Evolutionary conservation across 2,797 vertebrate genomes (phyloP).

Genomic region (Acridotheres tristis): DNA sequence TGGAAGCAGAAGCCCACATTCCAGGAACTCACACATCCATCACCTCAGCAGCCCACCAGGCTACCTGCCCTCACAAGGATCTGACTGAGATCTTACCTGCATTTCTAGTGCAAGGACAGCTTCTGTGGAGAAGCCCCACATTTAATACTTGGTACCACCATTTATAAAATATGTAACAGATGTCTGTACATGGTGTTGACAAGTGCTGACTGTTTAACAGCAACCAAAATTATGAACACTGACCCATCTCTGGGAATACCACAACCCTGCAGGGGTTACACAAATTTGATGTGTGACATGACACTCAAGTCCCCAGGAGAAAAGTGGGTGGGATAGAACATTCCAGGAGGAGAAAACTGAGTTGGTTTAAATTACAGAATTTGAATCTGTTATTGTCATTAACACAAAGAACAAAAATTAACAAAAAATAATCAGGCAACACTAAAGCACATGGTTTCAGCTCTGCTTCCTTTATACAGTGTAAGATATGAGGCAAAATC

Average conservation of each 20-base stretch:
- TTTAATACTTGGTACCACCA: background rate
- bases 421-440: background rate
- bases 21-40: background rate
- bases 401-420: background rate
- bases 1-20: background rate
- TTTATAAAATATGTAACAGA: background rate
- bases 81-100: background rate
- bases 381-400: background rate
- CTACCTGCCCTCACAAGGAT: background rate
- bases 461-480: background rate
- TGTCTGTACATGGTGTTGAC: background rate
- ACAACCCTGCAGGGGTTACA: background rate
- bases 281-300: background rate
- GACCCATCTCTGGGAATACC: constrained; percentile 24
- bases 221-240: background rate
- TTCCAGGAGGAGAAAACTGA: background rate
- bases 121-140: background rate
- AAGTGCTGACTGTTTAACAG: background rate
- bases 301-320: background rate
- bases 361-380: background rate
- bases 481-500: background rate
- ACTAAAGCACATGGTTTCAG: background rate
- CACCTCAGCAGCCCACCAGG: background rate
- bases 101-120: background rate
- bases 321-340: constrained; percentile 6